These are phyloP conservation scores for Ochropleura leucogaster DNA, from an alignment of 2,888 invertebrate genomes.

Conservation along the genomic window DNA sequence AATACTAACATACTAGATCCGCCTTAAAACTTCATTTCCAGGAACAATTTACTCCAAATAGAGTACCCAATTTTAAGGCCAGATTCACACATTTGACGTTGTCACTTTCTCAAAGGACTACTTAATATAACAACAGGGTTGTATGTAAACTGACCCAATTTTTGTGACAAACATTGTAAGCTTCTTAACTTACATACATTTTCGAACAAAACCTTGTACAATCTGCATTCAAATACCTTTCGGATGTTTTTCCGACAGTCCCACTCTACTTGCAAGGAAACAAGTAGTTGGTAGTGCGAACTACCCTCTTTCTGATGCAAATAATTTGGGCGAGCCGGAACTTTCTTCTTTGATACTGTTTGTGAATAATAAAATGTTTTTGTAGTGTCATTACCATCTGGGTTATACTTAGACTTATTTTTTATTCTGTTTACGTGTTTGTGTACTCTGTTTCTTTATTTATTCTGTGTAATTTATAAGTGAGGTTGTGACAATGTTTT, in stretches of 20 bases:
- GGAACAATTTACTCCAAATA: constrained; percentile 3
- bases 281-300: constrained; percentile 73
- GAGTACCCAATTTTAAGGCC: not conserved
- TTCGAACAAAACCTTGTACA: constrained; percentile 61
- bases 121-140: constrained; percentile 23
- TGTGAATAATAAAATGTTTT: constrained; percentile 80
- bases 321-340: constrained; percentile 79
- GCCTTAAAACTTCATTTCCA: not conserved
- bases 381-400: constrained; percentile 70
- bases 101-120: not conserved
- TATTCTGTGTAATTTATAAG: constrained; percentile 39
- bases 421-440: constrained; percentile 57
- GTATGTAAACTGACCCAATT: constrained; percentile 31
- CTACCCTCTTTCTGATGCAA: constrained; percentile 83
- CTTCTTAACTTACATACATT: constrained; percentile 57
- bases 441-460: constrained; percentile 37
- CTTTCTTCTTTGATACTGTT: constrained; percentile 76
- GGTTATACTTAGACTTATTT: constrained; percentile 44
- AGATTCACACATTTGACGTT: constrained; percentile 10
- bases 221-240: constrained; percentile 80
- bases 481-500: constrained; percentile 22
- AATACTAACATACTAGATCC: not conserved
- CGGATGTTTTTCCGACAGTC: constrained; percentile 73
- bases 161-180: constrained; percentile 45
- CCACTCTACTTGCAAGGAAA: constrained; percentile 67